Evolutionary conservation across 2,113 vertebrate species (phyloP).

Genomic region (Hystrix brachyura): DNA sequence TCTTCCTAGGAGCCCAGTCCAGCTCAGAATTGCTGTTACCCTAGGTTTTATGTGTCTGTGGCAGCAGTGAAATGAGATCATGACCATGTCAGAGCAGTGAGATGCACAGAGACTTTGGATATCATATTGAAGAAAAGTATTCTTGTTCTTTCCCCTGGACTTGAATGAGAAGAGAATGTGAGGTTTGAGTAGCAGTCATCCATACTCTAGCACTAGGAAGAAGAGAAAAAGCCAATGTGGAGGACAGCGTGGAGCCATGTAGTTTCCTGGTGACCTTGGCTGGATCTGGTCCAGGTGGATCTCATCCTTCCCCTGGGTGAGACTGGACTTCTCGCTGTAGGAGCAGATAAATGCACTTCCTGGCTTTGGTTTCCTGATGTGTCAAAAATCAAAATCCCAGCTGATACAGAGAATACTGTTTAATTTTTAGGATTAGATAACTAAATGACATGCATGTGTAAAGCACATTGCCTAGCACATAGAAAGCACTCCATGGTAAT

Average conservation of each 20-base stretch:
- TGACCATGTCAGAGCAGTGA: background rate
- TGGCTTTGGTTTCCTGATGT: background rate
- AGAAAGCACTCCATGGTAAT: background rate
- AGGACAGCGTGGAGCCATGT: background rate
- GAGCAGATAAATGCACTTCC: background rate
- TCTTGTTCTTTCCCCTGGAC: background rate
- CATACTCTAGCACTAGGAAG: background rate
- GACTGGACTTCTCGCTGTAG: background rate
- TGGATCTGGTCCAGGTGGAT: background rate
- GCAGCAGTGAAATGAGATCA: background rate
- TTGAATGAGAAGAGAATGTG: background rate
- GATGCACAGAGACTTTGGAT: background rate
- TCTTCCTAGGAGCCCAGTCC: background rate
- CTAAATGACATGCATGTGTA: background rate
- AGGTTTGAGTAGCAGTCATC: background rate
- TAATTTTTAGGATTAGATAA: background rate
- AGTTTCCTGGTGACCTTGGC: background rate
- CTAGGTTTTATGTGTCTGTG: background rate
- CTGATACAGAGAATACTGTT: background rate
- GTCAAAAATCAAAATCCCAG: background rate
- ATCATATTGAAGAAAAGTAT: background rate
- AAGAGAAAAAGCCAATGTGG: background rate
- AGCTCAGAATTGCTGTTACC: accelerated
- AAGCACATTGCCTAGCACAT: background rate
- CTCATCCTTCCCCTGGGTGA: background rate